Percentiles rank a stretch among this genome's conserved stretches.
These are phyloP conservation scores for Hexactinellida sp. DNA, from an alignment of 37 sponge, comb jelly and placozoan species.

Conservation along the genomic window DNA sequence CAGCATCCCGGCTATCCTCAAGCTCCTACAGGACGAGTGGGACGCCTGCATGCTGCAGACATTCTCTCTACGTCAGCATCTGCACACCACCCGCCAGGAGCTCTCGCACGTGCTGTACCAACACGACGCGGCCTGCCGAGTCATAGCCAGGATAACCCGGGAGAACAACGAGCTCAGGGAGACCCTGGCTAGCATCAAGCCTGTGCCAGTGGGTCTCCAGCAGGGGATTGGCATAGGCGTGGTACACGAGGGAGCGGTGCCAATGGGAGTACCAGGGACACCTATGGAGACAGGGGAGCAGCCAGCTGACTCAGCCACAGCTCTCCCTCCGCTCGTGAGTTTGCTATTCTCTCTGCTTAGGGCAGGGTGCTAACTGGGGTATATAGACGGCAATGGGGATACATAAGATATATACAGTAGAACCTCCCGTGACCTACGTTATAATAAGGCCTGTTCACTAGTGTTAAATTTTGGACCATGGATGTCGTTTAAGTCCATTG, in stretches of 20 bases:
- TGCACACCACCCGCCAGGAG: slow-evolving; percentile 96
- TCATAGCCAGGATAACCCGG: slow-evolving; percentile 90
- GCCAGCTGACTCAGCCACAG: not conserved
- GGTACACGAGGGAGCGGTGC: not conserved
- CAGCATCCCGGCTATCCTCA: slow-evolving; percentile 96
- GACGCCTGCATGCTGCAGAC: slow-evolving; percentile 97
- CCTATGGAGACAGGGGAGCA: not conserved
- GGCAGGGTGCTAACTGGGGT: too few species aligned
- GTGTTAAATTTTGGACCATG: too few species aligned
- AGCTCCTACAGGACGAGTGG: slow-evolving; percentile 97
- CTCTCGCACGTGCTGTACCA: slow-evolving; percentile 98
- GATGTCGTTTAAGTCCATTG: too few species aligned
- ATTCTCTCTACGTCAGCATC: slow-evolving; percentile 90
- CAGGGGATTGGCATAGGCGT: not conserved
- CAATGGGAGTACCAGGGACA: not conserved
- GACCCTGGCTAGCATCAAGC: not conserved
- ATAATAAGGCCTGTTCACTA: too few species aligned
- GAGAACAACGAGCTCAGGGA: slow-evolving; percentile 94
- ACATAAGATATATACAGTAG: too few species aligned
- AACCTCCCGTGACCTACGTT: too few species aligned
- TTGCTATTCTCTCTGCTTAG: too few species aligned
- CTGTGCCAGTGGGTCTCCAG: not conserved
- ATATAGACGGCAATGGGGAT: too few species aligned
- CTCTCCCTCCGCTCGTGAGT: not conserved
- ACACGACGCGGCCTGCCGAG: slow-evolving; percentile 96